Base-by-base conservation (phyloP, 2,797 vertebrate genomes). In the Sebastes cheni region DNA sequence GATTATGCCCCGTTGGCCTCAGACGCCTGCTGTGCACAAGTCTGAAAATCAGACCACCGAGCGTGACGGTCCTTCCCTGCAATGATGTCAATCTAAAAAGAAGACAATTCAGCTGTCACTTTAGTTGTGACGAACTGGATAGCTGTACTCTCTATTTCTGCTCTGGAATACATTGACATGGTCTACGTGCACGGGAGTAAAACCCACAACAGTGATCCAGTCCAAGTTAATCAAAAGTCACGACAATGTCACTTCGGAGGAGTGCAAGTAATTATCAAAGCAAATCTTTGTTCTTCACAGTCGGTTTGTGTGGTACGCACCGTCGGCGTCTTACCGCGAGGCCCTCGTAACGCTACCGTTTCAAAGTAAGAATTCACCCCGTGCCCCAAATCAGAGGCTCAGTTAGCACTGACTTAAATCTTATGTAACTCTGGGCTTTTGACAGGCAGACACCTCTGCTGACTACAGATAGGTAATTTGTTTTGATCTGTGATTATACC, bases 401-500 rank as follows among this genome's bases (percentile, higher is more conserved):
- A 92, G 94, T 94, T 94, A 93, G 90, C 89, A 75, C 83, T 83
- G 90, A 93, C 93, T 95, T 92, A 92, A 94, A 92, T 95, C 95
- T 95, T 95, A 95, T 94, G 94, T 95, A 95, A 96, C 94, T 85
- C 90, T 85, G 85, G 91, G 93, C 91, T 94, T 92, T 92, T 95
- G 92, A 95, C 92, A 94, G 93, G 87, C 90, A 92, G 85, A 93
- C 91, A 93, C 91, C 93, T 93, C 93, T 91, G 90, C 90, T 92
- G 95, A 95, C 95, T 95, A 93, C 95, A 95, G 94, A 96, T 94
- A 94, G 94, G 94, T 95, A 90, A 94, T 95, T 95, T 95, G 95
- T 96, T 96, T 96, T 96, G 95, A 96, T 96, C 95, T 96, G 92
- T 93, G 95, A 96, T 96, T 95, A 95, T 95, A 94, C 88, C 87